phyloP scores from a whole-genome alignment of 2,113 vertebrate species.

The Boleophthalmus pectinirostris region DNA sequence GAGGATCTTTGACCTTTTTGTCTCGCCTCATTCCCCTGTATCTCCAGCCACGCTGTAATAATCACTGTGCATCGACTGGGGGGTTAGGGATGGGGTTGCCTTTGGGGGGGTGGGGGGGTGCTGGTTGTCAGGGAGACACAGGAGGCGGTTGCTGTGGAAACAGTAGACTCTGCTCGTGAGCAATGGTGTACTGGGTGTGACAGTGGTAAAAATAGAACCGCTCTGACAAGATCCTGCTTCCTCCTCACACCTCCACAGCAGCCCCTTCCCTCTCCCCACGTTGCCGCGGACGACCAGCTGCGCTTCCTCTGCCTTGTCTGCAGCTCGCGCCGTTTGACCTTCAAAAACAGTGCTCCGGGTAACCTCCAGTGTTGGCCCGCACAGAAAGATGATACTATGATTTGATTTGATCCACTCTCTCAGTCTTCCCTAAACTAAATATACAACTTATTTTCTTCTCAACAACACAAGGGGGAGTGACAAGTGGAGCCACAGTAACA shows the following conservation, averaged over 20 bases:
- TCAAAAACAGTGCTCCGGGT: conserved; percentile 27
- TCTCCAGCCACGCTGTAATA: conserved; percentile 42
- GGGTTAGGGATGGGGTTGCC: conserved; percentile 10
- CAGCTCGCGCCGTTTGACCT: conserved; percentile 55
- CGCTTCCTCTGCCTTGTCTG: conserved; percentile 20
- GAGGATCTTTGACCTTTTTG: conserved; percentile 32
- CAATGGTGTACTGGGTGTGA: conserved; percentile 69
- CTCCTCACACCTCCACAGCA: conserved; percentile 7
- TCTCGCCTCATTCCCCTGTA: conserved; percentile 35
- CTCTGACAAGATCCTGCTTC: conserved; percentile 66
- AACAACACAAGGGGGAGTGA: not conserved
- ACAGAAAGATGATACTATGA: not conserved
- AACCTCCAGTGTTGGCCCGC: conserved; percentile 23
- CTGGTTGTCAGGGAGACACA: conserved; percentile 67
- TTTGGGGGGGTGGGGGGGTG: not conserved
- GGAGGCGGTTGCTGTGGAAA: conserved; percentile 69
- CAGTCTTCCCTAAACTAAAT: not conserved
- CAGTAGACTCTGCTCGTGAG: conserved; percentile 61
- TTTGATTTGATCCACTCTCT: not conserved
- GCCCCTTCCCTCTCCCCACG: conserved; percentile 6
- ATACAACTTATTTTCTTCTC: conserved; percentile 1
- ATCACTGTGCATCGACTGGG: conserved; percentile 39
- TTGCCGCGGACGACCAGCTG: conserved; percentile 48
- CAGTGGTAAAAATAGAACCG: conserved; percentile 72
- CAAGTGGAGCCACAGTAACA: not conserved